Percentiles rank a stretch among this genome's conserved stretches.
phyloP scores from a whole-genome alignment of 2,888 invertebrate genomes.

The Nyleta sp. region DNA sequence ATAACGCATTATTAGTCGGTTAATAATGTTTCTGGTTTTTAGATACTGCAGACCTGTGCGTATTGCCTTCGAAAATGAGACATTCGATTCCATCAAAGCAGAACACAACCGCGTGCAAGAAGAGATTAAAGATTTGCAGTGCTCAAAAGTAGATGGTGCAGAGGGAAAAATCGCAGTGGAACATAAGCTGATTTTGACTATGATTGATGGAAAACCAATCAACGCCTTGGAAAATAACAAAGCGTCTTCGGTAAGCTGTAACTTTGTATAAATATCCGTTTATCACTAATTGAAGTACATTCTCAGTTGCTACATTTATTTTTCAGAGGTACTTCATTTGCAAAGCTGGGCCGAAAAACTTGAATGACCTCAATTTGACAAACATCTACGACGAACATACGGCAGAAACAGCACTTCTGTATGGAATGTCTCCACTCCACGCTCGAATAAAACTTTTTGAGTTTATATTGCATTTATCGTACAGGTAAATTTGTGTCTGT shows the following conservation, averaged over 20 bases:
- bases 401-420: not conserved
- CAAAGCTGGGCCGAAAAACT: not conserved
- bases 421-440: conserved; percentile 2
- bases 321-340: conserved; percentile 12
- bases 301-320: not conserved
- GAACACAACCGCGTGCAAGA: conserved; percentile 7
- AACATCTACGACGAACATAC: not conserved
- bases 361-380: not conserved
- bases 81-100: not conserved
- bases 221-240: conserved; percentile 9
- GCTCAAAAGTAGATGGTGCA: not conserved
- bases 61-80: conserved; percentile 15
- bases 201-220: conserved; percentile 17
- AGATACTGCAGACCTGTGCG: conserved; percentile 25
- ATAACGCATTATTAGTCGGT: too few species aligned
- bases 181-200: conserved; percentile 15
- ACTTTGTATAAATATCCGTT: not conserved
- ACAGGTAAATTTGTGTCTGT: not conserved
- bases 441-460: conserved; percentile 10
- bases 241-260: not conserved
- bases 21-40: not conserved
- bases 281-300: not conserved
- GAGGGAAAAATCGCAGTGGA: not conserved
- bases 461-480: not conserved
- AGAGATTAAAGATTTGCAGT: not conserved